phyloP scores from a whole-genome alignment of 2,113 vertebrate species.

The Clarias macrocephalus region DNA sequence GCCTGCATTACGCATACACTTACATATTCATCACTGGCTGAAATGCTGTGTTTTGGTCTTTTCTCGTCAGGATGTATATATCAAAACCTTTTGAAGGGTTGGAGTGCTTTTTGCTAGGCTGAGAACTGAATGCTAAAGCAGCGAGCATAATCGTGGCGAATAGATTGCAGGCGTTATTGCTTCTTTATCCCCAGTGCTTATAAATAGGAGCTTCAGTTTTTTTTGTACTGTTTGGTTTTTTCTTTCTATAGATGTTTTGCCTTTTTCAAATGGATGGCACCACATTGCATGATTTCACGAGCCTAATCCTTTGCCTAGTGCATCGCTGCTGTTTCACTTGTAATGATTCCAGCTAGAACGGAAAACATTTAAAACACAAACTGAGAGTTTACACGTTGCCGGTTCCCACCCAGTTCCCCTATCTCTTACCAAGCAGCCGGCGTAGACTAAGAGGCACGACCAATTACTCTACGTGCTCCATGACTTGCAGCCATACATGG shows the following conservation, averaged over 20 bases:
- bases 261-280: constrained; percentile 24
- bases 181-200: constrained; percentile 63
- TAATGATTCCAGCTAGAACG: neutral
- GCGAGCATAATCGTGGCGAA: constrained; percentile 65
- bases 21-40: neutral
- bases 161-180: constrained; percentile 72
- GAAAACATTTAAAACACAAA: neutral
- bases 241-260: neutral
- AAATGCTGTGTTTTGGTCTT: neutral
- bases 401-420: neutral
- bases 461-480: neutral
- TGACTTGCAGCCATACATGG: neutral
- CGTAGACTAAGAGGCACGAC: neutral
- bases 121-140: constrained; percentile 49
- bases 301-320: neutral
- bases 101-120: constrained; percentile 31
- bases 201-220: constrained; percentile 52
- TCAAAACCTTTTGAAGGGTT: constrained; percentile 7
- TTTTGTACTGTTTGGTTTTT: constrained; percentile 11
- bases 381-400: neutral
- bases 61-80: neutral
- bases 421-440: neutral
- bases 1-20: neutral
- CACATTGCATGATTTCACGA: neutral
- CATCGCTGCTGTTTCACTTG: neutral